phyloP scores from a whole-genome alignment of 2,888 invertebrate species.

The Pollenia amentaria region DNA sequence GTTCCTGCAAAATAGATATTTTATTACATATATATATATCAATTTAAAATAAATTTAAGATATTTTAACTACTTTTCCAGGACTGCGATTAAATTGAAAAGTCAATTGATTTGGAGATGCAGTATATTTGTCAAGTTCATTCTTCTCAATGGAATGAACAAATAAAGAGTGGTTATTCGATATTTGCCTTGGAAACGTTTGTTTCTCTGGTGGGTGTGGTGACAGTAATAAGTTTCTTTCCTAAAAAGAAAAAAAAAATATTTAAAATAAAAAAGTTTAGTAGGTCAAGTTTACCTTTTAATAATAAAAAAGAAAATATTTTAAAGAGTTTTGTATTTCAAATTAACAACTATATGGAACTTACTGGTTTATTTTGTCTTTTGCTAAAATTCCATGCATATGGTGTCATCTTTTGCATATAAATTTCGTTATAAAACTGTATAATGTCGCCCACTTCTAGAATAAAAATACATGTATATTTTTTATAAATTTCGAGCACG shows the following conservation, averaged over 20 bases:
- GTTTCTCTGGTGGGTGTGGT: constrained; percentile 88
- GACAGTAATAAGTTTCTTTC: constrained; percentile 87
- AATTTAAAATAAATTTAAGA: not conserved
- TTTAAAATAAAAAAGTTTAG: not conserved
- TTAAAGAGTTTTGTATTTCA: no score
- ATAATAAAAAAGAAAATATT: no score
- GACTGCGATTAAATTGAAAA: constrained; percentile 82
- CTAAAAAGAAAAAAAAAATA: constrained; percentile 75
- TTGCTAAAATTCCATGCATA: constrained; percentile 90
- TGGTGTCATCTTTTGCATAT: constrained; percentile 92
- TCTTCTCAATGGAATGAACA: constrained; percentile 86
- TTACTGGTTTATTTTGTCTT: constrained; percentile 78
- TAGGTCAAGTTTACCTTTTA: no score
- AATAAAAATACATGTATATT: constrained; percentile 8
- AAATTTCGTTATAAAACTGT: constrained; percentile 96
- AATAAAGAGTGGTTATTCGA: constrained; percentile 86
- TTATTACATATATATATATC: not conserved
- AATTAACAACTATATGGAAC: constrained; percentile 11
- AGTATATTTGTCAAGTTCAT: constrained; percentile 80
- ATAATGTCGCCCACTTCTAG: constrained; percentile 93
- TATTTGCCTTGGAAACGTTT: constrained; percentile 81
- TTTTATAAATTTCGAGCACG: not conserved
- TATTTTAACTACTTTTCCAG: constrained; percentile 80
- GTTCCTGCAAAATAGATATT: constrained; percentile 76
- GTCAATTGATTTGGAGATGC: constrained; percentile 82